phyloP scores from a whole-genome alignment of 2,113 vertebrate genomes.

The Podarcis raffonei region DNA sequence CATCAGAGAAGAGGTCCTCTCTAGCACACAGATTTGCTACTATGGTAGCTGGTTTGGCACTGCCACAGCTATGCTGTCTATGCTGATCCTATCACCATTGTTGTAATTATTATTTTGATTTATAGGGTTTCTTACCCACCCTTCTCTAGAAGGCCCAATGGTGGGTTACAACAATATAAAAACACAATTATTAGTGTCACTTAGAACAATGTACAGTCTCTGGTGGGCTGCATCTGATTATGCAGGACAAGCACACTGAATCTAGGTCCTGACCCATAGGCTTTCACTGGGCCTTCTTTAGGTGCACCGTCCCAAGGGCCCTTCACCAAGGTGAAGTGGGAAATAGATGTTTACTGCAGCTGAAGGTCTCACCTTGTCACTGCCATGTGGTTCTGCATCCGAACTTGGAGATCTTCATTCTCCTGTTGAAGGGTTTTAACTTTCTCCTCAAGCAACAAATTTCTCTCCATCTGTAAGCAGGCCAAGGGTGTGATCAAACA shows the following conservation, averaged over 20 bases:
- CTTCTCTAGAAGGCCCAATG: too few relatives aligned
- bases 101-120: too few relatives aligned
- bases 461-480: slow-evolving; percentile 82
- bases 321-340: not conserved
- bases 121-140: too few relatives aligned
- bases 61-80: not conserved
- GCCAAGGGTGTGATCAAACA: not conserved
- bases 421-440: slow-evolving; percentile 84
- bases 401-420: slow-evolving; percentile 87
- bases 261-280: not conserved
- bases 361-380: slow-evolving; percentile 77
- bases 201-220: too few relatives aligned
- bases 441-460: slow-evolving; percentile 85
- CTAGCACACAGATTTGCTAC: not conserved
- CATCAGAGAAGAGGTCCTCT: not conserved
- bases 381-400: slow-evolving; percentile 79
- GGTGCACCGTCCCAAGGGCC: not conserved
- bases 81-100: too few relatives aligned
- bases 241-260: not conserved
- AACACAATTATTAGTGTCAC: too few relatives aligned
- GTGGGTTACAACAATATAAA: too few relatives aligned
- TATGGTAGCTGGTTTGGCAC: not conserved
- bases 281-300: too few relatives aligned
- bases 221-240: not conserved
- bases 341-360: fast-evolving